A percentile compares a stretch with the other conserved stretches of the same genome.
phyloP scores from a whole-genome alignment of 2,113 vertebrate species.

The Seriola dumerili region DNA sequence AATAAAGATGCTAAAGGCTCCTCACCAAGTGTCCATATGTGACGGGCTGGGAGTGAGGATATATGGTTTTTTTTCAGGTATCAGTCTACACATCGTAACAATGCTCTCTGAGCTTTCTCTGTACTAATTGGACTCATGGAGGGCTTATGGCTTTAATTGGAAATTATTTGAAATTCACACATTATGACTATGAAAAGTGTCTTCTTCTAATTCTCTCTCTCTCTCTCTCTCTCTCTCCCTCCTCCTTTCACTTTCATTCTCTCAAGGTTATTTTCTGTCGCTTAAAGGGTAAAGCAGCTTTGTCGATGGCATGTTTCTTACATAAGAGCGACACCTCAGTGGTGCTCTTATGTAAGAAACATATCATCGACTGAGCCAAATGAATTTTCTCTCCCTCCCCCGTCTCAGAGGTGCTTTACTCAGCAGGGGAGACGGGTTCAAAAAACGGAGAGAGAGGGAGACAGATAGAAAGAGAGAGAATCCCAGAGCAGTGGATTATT shows the following conservation, averaged over 20 bases:
- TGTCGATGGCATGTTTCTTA: constrained; percentile 40
- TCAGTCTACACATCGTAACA: too few species aligned
- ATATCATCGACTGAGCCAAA: constrained; percentile 9
- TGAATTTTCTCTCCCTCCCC: not conserved
- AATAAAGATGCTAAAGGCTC: too few species aligned
- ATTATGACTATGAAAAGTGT: not conserved
- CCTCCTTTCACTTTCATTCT: not conserved
- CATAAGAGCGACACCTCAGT: constrained; percentile 34
- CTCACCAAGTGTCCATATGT: too few species aligned
- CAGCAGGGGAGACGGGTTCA: constrained; percentile 21
- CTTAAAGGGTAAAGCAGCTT: constrained; percentile 3
- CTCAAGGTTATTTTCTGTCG: constrained; percentile 24
- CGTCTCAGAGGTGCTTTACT: not conserved
- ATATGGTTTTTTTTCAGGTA: too few species aligned
- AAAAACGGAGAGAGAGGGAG: not conserved
- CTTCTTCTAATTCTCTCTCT: constrained; percentile 3
- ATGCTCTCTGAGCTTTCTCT: too few species aligned
- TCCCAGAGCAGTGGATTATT: not conserved
- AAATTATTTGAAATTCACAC: constrained; percentile 8
- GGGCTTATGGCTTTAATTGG: constrained; percentile 20
- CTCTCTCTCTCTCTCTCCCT: not conserved
- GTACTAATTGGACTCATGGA: constrained; percentile 14
- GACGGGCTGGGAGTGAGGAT: too few species aligned
- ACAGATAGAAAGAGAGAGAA: not conserved
- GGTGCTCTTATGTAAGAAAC: constrained; percentile 45